Percentiles rank a stretch among this genome's conserved stretches.
Conservation (phyloP, 2,113 vertebrate species). For the western clawed frog (Xenopus tropicalis) region DNA sequence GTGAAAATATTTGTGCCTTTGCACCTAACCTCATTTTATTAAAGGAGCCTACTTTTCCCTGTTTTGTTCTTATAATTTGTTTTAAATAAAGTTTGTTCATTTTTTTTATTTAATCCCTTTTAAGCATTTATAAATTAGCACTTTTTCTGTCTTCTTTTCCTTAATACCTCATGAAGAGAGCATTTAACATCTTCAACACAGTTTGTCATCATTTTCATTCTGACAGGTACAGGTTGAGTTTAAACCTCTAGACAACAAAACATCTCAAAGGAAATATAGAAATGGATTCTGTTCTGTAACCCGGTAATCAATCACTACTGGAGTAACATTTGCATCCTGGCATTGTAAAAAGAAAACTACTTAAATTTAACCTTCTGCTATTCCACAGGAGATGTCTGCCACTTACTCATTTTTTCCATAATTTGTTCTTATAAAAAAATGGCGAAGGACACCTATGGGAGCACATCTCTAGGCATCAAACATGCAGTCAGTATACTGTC, state of each 20-base stretch:
- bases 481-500: slow-evolving; percentile 14
- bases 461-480: slow-evolving; percentile 20
- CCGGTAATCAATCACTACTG: slow-evolving; percentile 37
- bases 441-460: slow-evolving; percentile 28
- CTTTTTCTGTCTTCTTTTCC: not conserved
- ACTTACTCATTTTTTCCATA: slow-evolving; percentile 31
- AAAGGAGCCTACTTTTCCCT: no score
- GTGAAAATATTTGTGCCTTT: no score
- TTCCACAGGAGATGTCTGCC: slow-evolving; percentile 26
- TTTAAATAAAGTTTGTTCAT: no score
- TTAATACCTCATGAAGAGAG: slow-evolving; percentile 15
- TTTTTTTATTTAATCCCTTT: no score
- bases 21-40: no score
- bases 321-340: slow-evolving; percentile 43
- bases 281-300: slow-evolving; percentile 36
- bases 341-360: slow-evolving; percentile 31
- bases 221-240: slow-evolving; percentile 44
- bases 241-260: slow-evolving; percentile 43
- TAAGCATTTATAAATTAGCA: no score
- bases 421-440: slow-evolving; percentile 31
- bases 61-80: no score
- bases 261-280: slow-evolving; percentile 40
- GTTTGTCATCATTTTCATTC: slow-evolving; percentile 42
- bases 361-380: slow-evolving; percentile 33
- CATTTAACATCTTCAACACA: slow-evolving; percentile 36